A percentile compares a stretch with the other conserved stretches of the same genome.
phyloP scores from a whole-genome alignment of 23 tunicate species.

The Aplidium turbinatum region DNA sequence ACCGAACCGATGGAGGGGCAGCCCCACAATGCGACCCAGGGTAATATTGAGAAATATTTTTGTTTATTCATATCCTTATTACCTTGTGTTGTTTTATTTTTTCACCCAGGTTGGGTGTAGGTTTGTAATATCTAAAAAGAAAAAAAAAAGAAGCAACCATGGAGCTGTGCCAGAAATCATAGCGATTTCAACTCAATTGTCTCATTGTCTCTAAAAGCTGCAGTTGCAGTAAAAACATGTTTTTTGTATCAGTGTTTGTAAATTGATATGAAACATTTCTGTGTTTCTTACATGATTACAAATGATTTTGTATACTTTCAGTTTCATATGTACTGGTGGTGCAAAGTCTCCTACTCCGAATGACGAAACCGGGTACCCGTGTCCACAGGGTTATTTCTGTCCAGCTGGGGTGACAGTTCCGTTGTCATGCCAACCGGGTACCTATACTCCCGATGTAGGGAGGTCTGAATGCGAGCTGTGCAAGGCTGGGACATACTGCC shows the following conservation, averaged over 20 bases:
- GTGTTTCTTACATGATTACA: too few species aligned
- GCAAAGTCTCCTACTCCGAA: conserved; percentile 41
- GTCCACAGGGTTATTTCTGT: conserved; percentile 87
- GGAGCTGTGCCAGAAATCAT: too few species aligned
- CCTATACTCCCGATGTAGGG: conserved; percentile 50
- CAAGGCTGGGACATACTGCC: conserved; percentile 54
- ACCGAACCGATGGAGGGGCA: conserved; percentile 44
- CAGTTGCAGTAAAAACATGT: background rate
- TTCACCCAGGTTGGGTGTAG: background rate
- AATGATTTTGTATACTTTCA: too few species aligned
- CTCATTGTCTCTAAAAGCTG: too few species aligned
- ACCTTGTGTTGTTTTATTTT: background rate
- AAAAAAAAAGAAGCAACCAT: too few species aligned
- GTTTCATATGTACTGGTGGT: conserved; percentile 81
- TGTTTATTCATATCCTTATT: background rate
- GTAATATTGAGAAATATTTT: too few species aligned
- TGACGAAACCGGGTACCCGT: conserved; percentile 85
- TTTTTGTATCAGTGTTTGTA: background rate
- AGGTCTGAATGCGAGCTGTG: conserved; percentile 40
- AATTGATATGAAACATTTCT: background rate
- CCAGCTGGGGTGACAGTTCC: conserved; percentile 70
- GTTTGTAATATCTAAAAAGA: too few species aligned
- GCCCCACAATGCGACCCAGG: conserved; percentile 77
- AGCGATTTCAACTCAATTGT: too few species aligned
- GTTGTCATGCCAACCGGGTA: conserved; percentile 74